Evolutionary conservation across 2,797 vertebrate genomes (phyloP).

Genomic region (Crocidura indochinensis): DNA sequence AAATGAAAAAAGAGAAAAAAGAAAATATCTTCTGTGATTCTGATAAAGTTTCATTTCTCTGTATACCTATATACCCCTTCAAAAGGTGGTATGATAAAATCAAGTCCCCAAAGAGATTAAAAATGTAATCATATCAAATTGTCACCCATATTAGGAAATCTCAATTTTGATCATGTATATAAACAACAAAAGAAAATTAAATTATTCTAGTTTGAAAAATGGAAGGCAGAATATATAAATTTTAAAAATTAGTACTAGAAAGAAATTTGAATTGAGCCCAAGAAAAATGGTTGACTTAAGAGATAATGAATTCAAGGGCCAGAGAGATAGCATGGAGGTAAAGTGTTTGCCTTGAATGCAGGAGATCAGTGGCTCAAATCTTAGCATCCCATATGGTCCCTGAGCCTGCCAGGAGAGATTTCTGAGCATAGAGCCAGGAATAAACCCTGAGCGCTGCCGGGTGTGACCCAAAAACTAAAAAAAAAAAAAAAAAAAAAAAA

Average conservation of each 20-base stretch:
- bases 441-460: too few species aligned
- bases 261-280: background rate
- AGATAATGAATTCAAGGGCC: background rate
- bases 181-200: conserved; percentile 5
- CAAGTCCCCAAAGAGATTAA: background rate
- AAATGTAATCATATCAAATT: conserved; percentile 28
- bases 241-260: conserved; percentile 19
- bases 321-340: too few species aligned
- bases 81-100: conserved; percentile 2
- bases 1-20: too few species aligned
- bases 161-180: background rate
- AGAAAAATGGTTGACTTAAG: background rate
- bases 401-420: too few species aligned
- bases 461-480: too few species aligned
- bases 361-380: too few species aligned
- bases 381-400: too few species aligned
- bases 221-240: background rate
- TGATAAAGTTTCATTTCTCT: background rate
- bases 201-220: background rate
- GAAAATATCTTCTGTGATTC: background rate
- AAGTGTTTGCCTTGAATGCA: too few species aligned
- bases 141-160: background rate
- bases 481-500: too few species aligned
- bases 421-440: too few species aligned
- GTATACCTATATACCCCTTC: background rate